These are phyloP conservation scores for Rhodeus uyekii DNA, from an alignment of 2,797 vertebrate species.

Conservation along the genomic window DNA sequence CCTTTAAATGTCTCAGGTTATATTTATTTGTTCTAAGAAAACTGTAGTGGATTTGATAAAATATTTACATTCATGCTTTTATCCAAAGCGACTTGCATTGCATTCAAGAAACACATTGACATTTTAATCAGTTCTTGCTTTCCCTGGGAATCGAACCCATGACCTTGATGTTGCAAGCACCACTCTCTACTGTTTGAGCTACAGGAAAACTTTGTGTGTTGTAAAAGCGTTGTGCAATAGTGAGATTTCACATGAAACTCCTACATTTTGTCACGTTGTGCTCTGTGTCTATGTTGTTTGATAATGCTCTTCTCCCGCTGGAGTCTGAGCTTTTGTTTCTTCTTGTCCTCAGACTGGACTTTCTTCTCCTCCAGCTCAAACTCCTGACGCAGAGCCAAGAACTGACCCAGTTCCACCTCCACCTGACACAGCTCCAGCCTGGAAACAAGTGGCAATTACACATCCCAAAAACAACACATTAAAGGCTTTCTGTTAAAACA, in stretches of 20 bases:
- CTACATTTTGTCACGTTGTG: conserved; percentile 71
- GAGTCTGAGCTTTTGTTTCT: conserved; percentile 65
- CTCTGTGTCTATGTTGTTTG: conserved; percentile 64
- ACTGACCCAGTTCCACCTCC: conserved; percentile 76
- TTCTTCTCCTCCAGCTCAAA: conserved; percentile 69
- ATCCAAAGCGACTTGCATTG: no score
- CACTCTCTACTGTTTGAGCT: no score
- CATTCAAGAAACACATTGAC: no score
- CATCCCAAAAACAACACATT: background rate
- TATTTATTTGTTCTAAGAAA: background rate
- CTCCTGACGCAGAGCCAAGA: conserved; percentile 62
- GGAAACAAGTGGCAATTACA: background rate
- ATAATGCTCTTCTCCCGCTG: conserved; percentile 70
- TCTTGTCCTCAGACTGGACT: conserved; percentile 62
- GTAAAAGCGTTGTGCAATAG: background rate
- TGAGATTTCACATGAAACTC: background rate
- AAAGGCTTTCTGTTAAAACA: background rate
- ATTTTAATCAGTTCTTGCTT: no score
- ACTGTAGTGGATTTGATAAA: background rate
- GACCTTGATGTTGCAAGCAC: no score
- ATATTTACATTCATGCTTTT: no score
- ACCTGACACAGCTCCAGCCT: conserved; percentile 77
- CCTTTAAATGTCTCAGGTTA: background rate
- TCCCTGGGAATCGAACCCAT: no score
- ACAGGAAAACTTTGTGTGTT: no score